Evolutionary conservation across 1,140 invertebrate genomes (phyloP).

Genomic region (Drosophila littoralis): DNA sequence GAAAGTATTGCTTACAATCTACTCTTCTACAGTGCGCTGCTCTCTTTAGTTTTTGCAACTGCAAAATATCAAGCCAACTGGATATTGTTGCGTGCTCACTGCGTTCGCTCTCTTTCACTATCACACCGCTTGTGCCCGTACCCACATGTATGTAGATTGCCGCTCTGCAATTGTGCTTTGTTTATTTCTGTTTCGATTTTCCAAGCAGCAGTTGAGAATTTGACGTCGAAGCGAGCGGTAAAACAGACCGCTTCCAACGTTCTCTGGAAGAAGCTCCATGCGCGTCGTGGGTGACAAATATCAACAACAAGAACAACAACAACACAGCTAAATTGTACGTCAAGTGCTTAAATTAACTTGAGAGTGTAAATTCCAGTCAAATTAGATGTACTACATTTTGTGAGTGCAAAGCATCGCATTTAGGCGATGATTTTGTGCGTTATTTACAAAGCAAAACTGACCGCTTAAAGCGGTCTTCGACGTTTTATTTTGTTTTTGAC

Average conservation of each 20-base stretch:
- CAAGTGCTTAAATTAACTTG: slow-evolving; percentile 25
- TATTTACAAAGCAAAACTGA: slow-evolving; percentile 19
- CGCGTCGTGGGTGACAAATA: slow-evolving; percentile 52
- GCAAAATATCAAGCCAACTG: slow-evolving; percentile 17
- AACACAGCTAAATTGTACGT: slow-evolving; percentile 37
- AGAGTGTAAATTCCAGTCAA: slow-evolving; percentile 11
- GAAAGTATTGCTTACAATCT: background rate
- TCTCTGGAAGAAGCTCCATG: slow-evolving; percentile 26
- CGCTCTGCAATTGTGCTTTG: slow-evolving; percentile 46
- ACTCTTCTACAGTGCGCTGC: background rate
- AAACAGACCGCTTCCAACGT: slow-evolving; percentile 46
- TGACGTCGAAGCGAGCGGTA: slow-evolving; percentile 49
- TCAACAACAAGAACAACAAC: slow-evolving; percentile 4
- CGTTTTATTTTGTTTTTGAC: slow-evolving; percentile 34
- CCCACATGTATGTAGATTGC: background rate
- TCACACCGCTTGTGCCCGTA: slow-evolving; percentile 6
- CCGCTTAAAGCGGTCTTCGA: slow-evolving; percentile 12
- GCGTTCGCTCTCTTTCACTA: slow-evolving; percentile 21
- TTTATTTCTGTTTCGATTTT: slow-evolving; percentile 65
- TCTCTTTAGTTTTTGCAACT: background rate
- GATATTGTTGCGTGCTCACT: slow-evolving; percentile 21
- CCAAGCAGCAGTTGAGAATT: slow-evolving; percentile 68
- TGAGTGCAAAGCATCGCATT: background rate
- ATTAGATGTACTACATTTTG: background rate
- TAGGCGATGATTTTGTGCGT: slow-evolving; percentile 1